Conservation (phyloP, 1,140 invertebrate genomes). For the Macrotrachela quadricornifera region DNA sequence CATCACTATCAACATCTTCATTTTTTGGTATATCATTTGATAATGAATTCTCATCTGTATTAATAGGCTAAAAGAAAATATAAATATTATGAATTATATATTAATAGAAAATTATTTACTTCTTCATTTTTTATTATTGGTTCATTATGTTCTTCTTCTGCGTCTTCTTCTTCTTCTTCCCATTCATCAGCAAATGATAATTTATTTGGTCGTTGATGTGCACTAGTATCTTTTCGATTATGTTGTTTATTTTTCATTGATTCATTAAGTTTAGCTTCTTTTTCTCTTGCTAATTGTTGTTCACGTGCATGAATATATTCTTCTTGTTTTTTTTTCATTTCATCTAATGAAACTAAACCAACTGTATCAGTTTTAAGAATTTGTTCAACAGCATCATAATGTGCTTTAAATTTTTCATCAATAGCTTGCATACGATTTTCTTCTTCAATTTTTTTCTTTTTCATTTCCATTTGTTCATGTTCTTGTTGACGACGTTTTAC, state of each 20-base stretch:
- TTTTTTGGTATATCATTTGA: no score
- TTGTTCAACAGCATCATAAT: conserved; percentile 96
- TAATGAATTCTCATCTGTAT: no score
- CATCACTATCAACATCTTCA: no score
- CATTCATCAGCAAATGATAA: conserved; percentile 75
- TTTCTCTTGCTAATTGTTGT: conserved; percentile 62
- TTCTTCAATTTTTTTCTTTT: conserved; percentile 94
- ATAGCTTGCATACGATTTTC: conserved; percentile 56
- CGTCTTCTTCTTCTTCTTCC: conserved; percentile 40
- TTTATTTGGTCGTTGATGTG: conserved; percentile 26
- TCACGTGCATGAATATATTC: conserved; percentile 80
- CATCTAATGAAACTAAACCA: conserved; percentile 77
- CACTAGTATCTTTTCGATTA: background rate
- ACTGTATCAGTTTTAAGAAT: conserved; percentile 45
- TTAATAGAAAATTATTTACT: no score
- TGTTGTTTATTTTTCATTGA: conserved; percentile 2
- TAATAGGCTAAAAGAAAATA: no score
- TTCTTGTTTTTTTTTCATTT: conserved; percentile 98
- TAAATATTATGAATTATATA: no score
- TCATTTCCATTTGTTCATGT: conserved; percentile 80
- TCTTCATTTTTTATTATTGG: no score
- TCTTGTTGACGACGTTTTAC: conserved; percentile 93
- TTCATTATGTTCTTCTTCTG: conserved; percentile 16
- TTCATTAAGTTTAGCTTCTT: conserved; percentile 43
- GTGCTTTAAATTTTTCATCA: conserved; percentile 95